Evolutionary conservation across 2,888 invertebrate genomes (phyloP).

Genomic region (Lepidochitona cinerea): DNA sequence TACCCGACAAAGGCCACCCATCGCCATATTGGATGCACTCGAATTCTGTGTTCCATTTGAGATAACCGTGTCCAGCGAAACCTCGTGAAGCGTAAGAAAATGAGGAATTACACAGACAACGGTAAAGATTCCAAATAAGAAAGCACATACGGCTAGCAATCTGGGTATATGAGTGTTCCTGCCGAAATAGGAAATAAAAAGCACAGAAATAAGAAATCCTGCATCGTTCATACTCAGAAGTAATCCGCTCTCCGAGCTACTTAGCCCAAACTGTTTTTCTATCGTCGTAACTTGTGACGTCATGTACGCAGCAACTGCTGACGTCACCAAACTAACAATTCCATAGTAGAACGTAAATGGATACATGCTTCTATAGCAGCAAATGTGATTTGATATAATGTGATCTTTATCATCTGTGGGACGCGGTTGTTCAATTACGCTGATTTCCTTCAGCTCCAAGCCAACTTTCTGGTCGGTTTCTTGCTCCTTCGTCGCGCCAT

Average conservation of each 20-base stretch:
- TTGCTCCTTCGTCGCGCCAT: no score
- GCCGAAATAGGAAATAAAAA: slow-evolving; percentile 44
- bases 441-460: no score
- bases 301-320: not conserved
- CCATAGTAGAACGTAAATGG: not conserved
- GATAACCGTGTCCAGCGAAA: no score
- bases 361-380: no score
- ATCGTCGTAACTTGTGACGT: slow-evolving; percentile 50
- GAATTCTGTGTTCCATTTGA: no score
- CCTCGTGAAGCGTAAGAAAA: slow-evolving; percentile 31
- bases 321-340: not conserved
- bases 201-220: slow-evolving; percentile 46
- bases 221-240: slow-evolving; percentile 60
- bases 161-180: slow-evolving; percentile 44
- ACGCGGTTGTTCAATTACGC: no score
- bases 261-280: slow-evolving; percentile 58
- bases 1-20: no score
- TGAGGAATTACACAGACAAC: slow-evolving; percentile 47
- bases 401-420: no score
- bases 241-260: slow-evolving; percentile 54
- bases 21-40: no score
- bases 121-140: slow-evolving; percentile 46
- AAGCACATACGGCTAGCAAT: slow-evolving; percentile 37
- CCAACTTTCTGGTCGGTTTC: no score
- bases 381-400: no score